Percentiles rank a stretch among this genome's conserved stretches.
Evolutionary conservation across 2,888 invertebrate genomes (phyloP).

Genomic region (Sussaba pulchella): DNA sequence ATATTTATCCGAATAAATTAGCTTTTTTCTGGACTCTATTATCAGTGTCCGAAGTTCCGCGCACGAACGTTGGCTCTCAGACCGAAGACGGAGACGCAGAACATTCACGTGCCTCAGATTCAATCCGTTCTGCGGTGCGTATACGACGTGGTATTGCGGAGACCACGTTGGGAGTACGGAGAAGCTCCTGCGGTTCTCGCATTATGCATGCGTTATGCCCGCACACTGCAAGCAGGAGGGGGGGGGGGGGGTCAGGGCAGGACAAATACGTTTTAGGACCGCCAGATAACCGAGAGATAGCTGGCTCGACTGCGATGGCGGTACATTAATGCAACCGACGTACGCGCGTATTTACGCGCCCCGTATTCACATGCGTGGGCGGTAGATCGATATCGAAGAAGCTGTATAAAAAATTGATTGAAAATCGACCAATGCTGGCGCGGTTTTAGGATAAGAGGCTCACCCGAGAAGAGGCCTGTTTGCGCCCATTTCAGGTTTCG

Average conservation of each 20-base stretch:
- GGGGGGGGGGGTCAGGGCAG: not conserved
- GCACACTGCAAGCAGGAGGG: slow-evolving; percentile 12
- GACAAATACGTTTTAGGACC: slow-evolving; percentile 55
- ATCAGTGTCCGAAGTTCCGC: not conserved
- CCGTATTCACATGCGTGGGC: slow-evolving; percentile 36
- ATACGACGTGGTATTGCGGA: slow-evolving; percentile 1
- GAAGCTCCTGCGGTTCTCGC: slow-evolving; percentile 25
- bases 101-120: slow-evolving; percentile 70
- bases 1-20: too few relatives aligned
- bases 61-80: not conserved
- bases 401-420: slow-evolving; percentile 11
- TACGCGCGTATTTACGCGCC: slow-evolving; percentile 54
- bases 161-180: slow-evolving; percentile 23
- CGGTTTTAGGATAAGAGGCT: too few relatives aligned
- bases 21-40: not conserved
- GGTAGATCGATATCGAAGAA: not conserved
- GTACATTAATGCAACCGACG: slow-evolving; percentile 60
- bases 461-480: too few relatives aligned
- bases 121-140: slow-evolving; percentile 54
- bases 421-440: not conserved
- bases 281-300: slow-evolving; percentile 43
- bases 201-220: slow-evolving; percentile 62
- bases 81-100: slow-evolving; percentile 37
- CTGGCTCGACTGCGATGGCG: slow-evolving; percentile 22
- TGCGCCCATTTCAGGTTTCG: too few relatives aligned